Evolutionary conservation across 2,797 vertebrate species (phyloP), one percentile per base, ranked within the genome.

Genomic region (Sebastes matsubarae): DNA sequence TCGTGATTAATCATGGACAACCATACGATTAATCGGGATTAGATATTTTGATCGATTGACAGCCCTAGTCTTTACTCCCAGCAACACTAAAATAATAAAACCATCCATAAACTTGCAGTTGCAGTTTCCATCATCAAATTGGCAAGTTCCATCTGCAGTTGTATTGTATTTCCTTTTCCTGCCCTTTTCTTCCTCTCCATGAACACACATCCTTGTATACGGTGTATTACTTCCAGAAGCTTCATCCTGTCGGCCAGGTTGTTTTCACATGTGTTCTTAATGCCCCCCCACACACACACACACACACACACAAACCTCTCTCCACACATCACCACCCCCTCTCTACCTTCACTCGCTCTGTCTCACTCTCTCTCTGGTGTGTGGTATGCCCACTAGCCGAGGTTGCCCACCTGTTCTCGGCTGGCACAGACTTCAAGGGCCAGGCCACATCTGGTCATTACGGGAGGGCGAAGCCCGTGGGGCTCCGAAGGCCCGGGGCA

Each of bases 371-470:
- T 82, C 68, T 82, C 78, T 77, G 76, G 72, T 88, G 75, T 85
- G 86, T 81, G 82, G 77, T 79, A 70, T 93, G 89, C 85, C 89
- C 86, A 81, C 74, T 76, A 85, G 87, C 86, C 8, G 67, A 88
- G 82, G 86, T 90, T 89, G 88, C 87, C 93, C 94, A 95, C 94
- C 94, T 95, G 94, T 90, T 94, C 89, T 90, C 83, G 1, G 75
- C 92, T 96, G 94, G 94, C 94, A 94, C 82, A 30, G 68, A 94
- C 93, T 92, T 94, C 94, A 95, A 95, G 91, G 90, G 81, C 88
- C 88, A 83, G 84, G 80, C 87, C 90, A 93, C 94, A 95, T 94
- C 93, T 94, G 94, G 93, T 94, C 92, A 92, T 94, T 93, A 94
- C 42, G 79, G 89, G 81, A 84, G 87, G 88, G 82, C 71, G 22